Evolutionary conservation across 2,113 vertebrate genomes (phyloP), one percentile per base, ranked within the genome.

Genomic region (Butastur rufipennis): DNA sequence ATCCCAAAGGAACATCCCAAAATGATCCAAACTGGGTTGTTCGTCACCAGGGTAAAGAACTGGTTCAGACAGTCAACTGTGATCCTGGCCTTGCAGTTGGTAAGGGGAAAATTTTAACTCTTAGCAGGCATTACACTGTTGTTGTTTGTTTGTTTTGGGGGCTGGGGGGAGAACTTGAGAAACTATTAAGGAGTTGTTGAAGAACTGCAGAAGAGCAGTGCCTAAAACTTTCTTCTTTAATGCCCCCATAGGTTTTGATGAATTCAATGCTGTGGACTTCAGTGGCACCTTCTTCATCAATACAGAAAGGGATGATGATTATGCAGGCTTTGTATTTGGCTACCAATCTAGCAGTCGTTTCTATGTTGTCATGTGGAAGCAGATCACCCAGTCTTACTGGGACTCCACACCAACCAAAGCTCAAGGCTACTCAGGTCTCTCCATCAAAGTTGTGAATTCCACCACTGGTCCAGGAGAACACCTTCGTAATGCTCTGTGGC

Each of bases 341-440:
- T 99, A 99, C 97, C 99, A 99, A 93, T 99, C 99, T 71, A 99
- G 99, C 96, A 99, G 99, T 56, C 99, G 99, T 89, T 99, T 99
- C 98, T 99, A 99, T 45, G 99, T 99, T 10, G 99, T 99, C 63
- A 99, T 99, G 99, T 99, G 99, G 99, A 99, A 99, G 94, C 99
- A 99, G 97, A 98, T 99, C 95, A 99, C 99, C 11, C 99, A 99
- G 96, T 99, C 99, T 20, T 99, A 99, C 93, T 99, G 99, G 99
- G 99, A 99, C 59, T 96, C 98, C 67, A 98, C 98, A 23, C 99
- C 99, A 73, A 99, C 99, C 9, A 99, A 97, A 98, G 99, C 99
- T 95, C 99, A 99, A 96, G 99, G 99, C 52, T 99, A 99, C 97
- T 99, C 99, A 0, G 99, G 99, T 80, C 98, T 99, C 81, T 99